These are phyloP conservation scores for Chrysolina oricalcia DNA, from an alignment of 2,888 invertebrate species.

Conservation along the genomic window DNA sequence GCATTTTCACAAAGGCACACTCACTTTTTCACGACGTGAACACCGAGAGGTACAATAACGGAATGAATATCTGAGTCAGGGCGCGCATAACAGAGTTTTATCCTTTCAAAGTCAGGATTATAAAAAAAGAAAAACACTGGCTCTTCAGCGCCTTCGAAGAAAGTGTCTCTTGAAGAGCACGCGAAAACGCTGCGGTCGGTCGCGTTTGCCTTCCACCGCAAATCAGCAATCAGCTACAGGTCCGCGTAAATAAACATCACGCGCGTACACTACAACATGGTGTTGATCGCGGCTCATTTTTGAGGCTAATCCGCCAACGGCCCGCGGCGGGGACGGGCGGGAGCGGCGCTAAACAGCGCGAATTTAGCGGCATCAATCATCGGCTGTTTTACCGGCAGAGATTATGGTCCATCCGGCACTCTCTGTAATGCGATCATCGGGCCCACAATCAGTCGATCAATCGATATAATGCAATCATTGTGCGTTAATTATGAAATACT, in stretches of 20 bases:
- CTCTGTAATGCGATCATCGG: constrained; percentile 67
- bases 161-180: not conserved
- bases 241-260: constrained; percentile 41
- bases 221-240: constrained; percentile 43
- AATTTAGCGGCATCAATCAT: constrained; percentile 67
- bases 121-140: too few species aligned
- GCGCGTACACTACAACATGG: constrained; percentile 32
- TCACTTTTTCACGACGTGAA: too few species aligned
- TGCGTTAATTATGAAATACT: constrained; percentile 70
- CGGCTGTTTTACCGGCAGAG: constrained; percentile 53
- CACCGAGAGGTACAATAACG: too few species aligned
- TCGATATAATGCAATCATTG: constrained; percentile 70
- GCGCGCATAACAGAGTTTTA: too few species aligned
- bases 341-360: constrained; percentile 58
- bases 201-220: constrained; percentile 22
- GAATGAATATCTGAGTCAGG: too few species aligned
- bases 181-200: constrained; percentile 22
- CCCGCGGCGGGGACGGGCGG: constrained; percentile 29
- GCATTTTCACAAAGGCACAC: too few species aligned
- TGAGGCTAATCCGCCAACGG: constrained; percentile 50
- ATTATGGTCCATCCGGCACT: constrained; percentile 58
- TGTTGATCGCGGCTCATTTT: constrained; percentile 50
- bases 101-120: too few species aligned
- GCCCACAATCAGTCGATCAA: constrained; percentile 66
- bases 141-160: too few species aligned